Evolutionary conservation across 2,113 vertebrate genomes (phyloP).

Genomic region (Phaethornis superciliosus): DNA sequence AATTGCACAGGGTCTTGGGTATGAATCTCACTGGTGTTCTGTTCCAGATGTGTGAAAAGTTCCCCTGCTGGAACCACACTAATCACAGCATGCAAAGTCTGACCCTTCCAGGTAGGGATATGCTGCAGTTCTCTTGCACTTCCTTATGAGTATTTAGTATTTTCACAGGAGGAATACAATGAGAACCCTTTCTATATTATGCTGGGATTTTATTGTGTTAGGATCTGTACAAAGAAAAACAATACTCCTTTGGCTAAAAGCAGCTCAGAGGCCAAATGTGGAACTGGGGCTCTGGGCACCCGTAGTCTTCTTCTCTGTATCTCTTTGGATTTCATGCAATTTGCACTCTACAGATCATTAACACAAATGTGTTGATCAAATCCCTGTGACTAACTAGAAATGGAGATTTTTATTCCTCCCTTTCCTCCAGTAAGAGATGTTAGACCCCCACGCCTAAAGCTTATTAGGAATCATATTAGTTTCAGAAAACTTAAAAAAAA

Average conservation of each 20-base stretch:
- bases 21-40: background rate
- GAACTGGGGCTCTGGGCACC: background rate
- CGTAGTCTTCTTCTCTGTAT: background rate
- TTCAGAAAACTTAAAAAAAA: background rate
- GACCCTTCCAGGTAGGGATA: background rate
- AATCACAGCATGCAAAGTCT: background rate
- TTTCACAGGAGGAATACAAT: background rate
- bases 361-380: background rate
- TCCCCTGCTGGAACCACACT: background rate
- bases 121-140: background rate
- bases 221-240: background rate
- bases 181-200: background rate
- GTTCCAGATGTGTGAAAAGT: background rate
- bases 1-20: background rate
- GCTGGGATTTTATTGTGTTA: background rate
- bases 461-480: background rate
- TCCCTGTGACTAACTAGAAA: slow-evolving; percentile 10
- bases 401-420: slow-evolving; percentile 4
- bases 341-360: background rate
- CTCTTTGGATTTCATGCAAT: background rate
- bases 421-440: background rate
- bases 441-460: background rate
- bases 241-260: background rate
- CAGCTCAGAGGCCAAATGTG: background rate
- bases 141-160: background rate